These are phyloP conservation scores for Melanotaenia parkinsoni DNA, from an alignment of 2,797 vertebrate genomes.

Conservation along the genomic window DNA sequence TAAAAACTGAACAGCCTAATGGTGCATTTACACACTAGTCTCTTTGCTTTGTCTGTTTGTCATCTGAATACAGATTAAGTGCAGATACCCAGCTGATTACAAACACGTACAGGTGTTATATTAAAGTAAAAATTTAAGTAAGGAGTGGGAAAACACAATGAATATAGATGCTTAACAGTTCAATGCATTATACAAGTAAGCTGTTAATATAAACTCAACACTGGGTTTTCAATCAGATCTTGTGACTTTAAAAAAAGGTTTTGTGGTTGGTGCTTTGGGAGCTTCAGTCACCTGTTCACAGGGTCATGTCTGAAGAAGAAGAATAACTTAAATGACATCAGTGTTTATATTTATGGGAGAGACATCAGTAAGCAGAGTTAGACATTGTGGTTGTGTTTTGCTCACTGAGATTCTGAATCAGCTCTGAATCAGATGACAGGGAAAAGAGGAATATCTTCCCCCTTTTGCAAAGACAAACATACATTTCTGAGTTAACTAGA, in stretches of 20 bases:
- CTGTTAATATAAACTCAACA: no score
- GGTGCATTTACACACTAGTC: slow-evolving; percentile 4
- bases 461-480: background rate
- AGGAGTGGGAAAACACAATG: background rate
- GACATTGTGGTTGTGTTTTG: no score
- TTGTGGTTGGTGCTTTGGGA: no score
- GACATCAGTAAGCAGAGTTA: background rate
- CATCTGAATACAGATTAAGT: slow-evolving; percentile 50
- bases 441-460: background rate
- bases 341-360: background rate
- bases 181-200: background rate
- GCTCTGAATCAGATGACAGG: no score
- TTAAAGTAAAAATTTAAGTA: background rate
- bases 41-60: slow-evolving; percentile 33
- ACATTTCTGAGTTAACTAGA: background rate
- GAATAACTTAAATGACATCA: background rate
- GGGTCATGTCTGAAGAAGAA: no score
- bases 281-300: no score
- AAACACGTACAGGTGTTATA: background rate
- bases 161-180: background rate
- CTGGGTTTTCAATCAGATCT: no score
- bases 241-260: no score
- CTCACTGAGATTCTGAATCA: no score
- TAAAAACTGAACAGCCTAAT: slow-evolving; percentile 34
- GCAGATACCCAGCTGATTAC: background rate